Base-by-base conservation (phyloP, 1,140 invertebrate species). In the Carposina sasakii region DNA sequence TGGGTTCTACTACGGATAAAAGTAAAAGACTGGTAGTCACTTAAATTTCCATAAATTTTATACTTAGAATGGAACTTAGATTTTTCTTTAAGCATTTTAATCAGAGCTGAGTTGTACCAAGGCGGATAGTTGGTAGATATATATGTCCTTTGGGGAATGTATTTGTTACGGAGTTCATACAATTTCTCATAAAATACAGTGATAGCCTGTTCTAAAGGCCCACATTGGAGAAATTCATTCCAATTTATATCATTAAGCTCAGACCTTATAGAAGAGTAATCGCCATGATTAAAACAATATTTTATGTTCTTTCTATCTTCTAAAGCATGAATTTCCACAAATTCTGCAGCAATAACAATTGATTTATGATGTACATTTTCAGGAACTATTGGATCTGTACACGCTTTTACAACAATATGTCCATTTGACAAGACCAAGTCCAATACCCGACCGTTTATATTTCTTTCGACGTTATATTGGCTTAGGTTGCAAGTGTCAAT, bases 51-150 rank as follows among this genome's bases (percentile, higher is more conserved):
- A 42, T 54, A 58, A 24, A 46, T 55, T 16, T 51, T 52, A 15
- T 39, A 39, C 41, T 55, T 55, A 4, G 15, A 22, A 20, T 48
- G 34, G 24, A 46, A 59, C 37, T 56, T 55, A 15, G 28, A 20
- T 48, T 58, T 58, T 39, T 59, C 56, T 13, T 52, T 59, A 12
- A 54, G 24, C 22, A 45, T 31, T 33, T 48, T 52, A 1, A 52
- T 52, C n/a, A 57, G 28, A 20, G 22, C 17, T 9, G 15, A 12
- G 9, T 37, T 48, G 23, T 48, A 57, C 50, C 55, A 57, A 12
- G 28, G 20, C 10, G 50, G 55, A 40, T 47, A 52, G 4, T 8
- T n/a, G 13, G 8, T 33, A 3, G 31, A 13, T 13, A n/a, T 33
- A 13, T n/a, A 4, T n/a, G 9, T 4, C 15, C 15, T 33, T 33